Percentiles rank a stretch among this genome's conserved stretches.
Conservation (phyloP, 1,140 invertebrate genomes). For the Armadillidium nasatum region DNA sequence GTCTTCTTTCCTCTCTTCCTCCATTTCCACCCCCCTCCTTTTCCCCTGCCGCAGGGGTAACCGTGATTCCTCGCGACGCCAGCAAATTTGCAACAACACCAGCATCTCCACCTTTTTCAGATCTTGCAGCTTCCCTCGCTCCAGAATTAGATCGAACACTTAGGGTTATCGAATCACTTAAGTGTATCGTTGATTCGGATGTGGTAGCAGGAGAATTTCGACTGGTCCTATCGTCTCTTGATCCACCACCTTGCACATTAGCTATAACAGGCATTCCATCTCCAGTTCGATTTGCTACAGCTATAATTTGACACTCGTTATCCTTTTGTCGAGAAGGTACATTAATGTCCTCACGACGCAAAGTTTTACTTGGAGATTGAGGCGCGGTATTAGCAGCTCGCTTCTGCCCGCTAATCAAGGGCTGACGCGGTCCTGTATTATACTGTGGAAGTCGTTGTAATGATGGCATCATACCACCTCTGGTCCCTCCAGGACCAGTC, state of each 20-base stretch:
- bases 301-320: conserved; percentile 62
- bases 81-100: conserved; percentile 68
- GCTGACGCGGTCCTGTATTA: conserved; percentile 31
- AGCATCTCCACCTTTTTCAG: conserved; percentile 57
- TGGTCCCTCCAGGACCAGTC: conserved; percentile 38
- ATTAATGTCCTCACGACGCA: conserved; percentile 46
- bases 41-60: conserved; percentile 57
- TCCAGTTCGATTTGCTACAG: conserved; percentile 62
- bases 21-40: conserved; percentile 33
- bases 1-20: conserved; percentile 36
- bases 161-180: conserved; percentile 62
- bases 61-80: conserved; percentile 67
- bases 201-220: conserved; percentile 5
- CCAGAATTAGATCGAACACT: conserved; percentile 56
- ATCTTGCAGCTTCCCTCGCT: conserved; percentile 37
- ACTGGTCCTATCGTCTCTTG: conserved; percentile 18
- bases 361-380: conserved; percentile 39
- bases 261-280: conserved; percentile 67
- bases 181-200: conserved; percentile 57
- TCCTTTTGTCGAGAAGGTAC: conserved; percentile 59
- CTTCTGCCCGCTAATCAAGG: conserved; percentile 31
- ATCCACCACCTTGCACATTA: conserved; percentile 61
- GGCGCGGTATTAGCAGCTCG: conserved; percentile 25
- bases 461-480: conserved; percentile 41
- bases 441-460: conserved; percentile 38